Evolutionary conservation across 2,888 invertebrate genomes (phyloP).

Genomic region (Melinopterus prodromus): DNA sequence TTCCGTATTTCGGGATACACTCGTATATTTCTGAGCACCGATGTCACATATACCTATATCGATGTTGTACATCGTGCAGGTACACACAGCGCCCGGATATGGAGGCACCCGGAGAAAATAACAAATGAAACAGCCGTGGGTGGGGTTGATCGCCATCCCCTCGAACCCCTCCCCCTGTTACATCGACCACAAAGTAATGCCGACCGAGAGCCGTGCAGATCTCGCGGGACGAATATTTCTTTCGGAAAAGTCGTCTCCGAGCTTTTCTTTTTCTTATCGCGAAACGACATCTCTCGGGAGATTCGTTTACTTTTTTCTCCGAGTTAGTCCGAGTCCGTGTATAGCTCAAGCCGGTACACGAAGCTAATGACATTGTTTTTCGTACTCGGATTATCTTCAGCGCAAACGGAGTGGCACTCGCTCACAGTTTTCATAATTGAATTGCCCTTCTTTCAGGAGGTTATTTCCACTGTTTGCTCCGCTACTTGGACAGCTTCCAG

Average conservation of each 20-base stretch:
- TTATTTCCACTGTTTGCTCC: neutral
- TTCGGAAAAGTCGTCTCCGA: neutral
- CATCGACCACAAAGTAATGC: constrained; percentile 4
- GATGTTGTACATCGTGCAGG: neutral
- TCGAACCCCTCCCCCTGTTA: neutral
- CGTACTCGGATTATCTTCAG: neutral
- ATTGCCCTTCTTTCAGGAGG: neutral
- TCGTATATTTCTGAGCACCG: neutral
- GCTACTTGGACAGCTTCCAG: neutral
- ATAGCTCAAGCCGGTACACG: neutral
- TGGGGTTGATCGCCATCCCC: constrained; percentile 4
- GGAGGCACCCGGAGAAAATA: constrained; percentile 4
- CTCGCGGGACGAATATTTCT: neutral
- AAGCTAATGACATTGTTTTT: neutral
- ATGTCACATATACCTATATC: neutral
- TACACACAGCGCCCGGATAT: neutral
- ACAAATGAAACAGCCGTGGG: neutral
- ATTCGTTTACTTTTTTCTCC: neutral
- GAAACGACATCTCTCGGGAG: neutral
- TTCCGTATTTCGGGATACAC: neutral
- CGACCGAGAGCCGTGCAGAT: neutral
- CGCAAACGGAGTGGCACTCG: neutral
- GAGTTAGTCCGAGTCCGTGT: neutral
- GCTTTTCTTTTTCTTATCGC: neutral
- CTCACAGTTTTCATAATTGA: neutral